Base-by-base conservation (phyloP, 2,113 vertebrate genomes). In the Junco hyemalis region DNA sequence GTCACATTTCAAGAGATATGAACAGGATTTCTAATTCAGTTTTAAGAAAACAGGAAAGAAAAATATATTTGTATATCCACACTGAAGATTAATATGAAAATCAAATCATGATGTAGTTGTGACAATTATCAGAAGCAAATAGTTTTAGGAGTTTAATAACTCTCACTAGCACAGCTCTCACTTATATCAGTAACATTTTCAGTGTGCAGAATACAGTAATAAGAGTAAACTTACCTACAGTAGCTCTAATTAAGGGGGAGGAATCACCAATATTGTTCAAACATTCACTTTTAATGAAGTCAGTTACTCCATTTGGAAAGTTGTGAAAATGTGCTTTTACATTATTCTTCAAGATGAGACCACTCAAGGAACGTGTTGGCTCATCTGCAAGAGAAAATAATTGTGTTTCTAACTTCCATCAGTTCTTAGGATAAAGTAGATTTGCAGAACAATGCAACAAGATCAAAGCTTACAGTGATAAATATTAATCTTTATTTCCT, bases 321-420 rank as follows among this genome's bases (percentile, higher is more conserved):
- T 98, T 99, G 96, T 99, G 99, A 98, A 99, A 99, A 97, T 99
- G 99, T 70, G 99, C 99, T 97, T 99, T 99, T 82, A 99, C 99
- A 65, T 99, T 99, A 98, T 99, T 99, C 97, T 99, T 99, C 96
- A 99, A 97, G 83, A 99, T 99, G 66, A 99, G 98, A 81, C 99
- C 99, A 90, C 99, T 99, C 94, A 99, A 97, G 47, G 99, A 99
- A 40, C 99, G 98, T 7, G 99, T 99, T 2, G 99, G 99, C 96
- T 99, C 99, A 97, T 99, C 99, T 99, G 95, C 26, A 97, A 97
- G 24, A 95, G 81, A 96, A 57, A 88, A 79, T 29, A 84, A 33
- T 29, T 71, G 51, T n/a, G 59, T 8, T 93, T 25, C 94, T 60
- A 54, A 40, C 92, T 97, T 74, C 33, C 17, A 77, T 48, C 40